Evolutionary conservation across 2,888 invertebrate genomes (phyloP).

Genomic region (Choreutis nemorana): DNA sequence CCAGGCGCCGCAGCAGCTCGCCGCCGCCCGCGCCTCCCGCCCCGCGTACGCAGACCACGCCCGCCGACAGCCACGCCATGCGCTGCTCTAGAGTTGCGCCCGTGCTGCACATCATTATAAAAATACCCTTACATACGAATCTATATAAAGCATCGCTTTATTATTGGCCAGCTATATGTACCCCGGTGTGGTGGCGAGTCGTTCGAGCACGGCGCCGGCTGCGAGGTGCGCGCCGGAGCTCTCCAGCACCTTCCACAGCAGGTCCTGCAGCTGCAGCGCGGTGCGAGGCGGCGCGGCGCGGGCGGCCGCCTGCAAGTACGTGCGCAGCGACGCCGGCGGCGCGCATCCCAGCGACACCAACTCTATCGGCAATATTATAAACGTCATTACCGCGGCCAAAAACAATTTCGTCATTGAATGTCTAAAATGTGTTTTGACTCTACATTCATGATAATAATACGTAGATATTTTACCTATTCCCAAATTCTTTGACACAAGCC

Average conservation of each 20-base stretch:
- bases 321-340: slow-evolving; percentile 76
- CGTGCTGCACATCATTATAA: slow-evolving; percentile 52
- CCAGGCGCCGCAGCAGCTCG: slow-evolving; percentile 87
- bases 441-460: not conserved
- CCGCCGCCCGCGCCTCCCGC: slow-evolving; percentile 72
- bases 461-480: slow-evolving; percentile 45
- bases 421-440: not conserved
- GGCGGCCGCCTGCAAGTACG: slow-evolving; percentile 72
- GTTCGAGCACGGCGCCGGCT: slow-evolving; percentile 90
- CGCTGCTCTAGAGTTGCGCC: slow-evolving; percentile 81
- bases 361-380: slow-evolving; percentile 43
- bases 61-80: slow-evolving; percentile 90
- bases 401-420: too few species aligned
- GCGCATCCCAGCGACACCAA: slow-evolving; percentile 69
- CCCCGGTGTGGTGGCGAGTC: slow-evolving; percentile 80
- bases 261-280: slow-evolving; percentile 73
- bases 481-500: slow-evolving; percentile 84
- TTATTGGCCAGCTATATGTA: slow-evolving; percentile 18
- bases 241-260: slow-evolving; percentile 97
- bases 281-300: slow-evolving; percentile 65
- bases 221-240: slow-evolving; percentile 89
- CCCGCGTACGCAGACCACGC: slow-evolving; percentile 95
- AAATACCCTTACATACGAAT: slow-evolving; percentile 1
- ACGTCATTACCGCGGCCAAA: too few species aligned
- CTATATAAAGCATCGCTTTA: not conserved